Evolutionary conservation across 2,888 invertebrate species (phyloP), one percentile per base, ranked within the genome.

Genomic region (Teleogryllus oceanicus): DNA sequence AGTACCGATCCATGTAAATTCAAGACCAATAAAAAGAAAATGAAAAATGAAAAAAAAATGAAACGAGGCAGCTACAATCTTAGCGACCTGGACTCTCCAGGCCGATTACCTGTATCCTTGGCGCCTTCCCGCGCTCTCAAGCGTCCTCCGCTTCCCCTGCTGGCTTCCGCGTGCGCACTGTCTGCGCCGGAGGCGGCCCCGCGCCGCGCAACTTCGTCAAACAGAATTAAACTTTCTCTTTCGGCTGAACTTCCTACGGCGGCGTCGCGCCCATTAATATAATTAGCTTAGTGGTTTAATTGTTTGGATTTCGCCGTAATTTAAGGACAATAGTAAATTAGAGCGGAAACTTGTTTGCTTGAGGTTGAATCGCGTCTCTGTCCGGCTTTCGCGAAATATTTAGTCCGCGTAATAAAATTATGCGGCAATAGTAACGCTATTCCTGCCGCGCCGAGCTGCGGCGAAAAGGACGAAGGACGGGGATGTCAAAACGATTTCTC

Each of bases 211-310:
- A 62, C 62, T 62, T 62, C 62, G 20, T 24, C 16, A 20, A 37
- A 76, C 49, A 20, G 24, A 16, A 76, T 76, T 20, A 13, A 76
- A 76, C 76, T 21, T 76, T 21, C 49, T 76, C 49, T 24, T 76
- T 20, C 16, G 13, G 74, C 74, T 8, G 16, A 76, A 76, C 37
- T 76, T 16, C 76, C 13, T 76, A 37, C 37, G 37, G 37, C 37
- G 37, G 76, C 18, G 10, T 16, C 1, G 62, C 62, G 16, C 16
- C 62, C 62, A n/a, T 62, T 62, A 62, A 18, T 62, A n/a, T 62
- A 62, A 62, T 62, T 62, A 62, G 62, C 62, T 62, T 62, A 62
- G 62, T n/a, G 62, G 62, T 62, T 62, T 62, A 62, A 62, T 62
- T 62, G 62, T 62, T 62, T n/a, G 62, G 13, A 62, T 13, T 62